Percentiles rank a stretch among this genome's conserved stretches.
These are phyloP conservation scores for Phoeniculus purpureus DNA, from an alignment of 2,797 vertebrate species.

Conservation along the genomic window DNA sequence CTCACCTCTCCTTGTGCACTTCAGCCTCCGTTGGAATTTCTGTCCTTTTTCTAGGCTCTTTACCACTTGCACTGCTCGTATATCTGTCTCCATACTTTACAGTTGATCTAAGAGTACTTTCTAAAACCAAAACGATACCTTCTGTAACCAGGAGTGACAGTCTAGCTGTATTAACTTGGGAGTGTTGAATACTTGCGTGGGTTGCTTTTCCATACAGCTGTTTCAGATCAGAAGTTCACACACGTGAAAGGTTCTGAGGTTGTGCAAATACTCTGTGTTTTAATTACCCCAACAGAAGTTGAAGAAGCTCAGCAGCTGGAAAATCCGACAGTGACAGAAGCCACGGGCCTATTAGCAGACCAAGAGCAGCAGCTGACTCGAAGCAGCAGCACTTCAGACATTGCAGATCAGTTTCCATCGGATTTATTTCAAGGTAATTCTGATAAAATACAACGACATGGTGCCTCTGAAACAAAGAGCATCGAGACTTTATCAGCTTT, in stretches of 20 bases:
- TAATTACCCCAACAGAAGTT: slow-evolving; percentile 81
- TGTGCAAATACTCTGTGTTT: background rate
- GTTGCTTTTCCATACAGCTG: background rate
- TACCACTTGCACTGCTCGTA: background rate
- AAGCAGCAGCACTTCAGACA: slow-evolving; percentile 94
- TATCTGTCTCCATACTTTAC: background rate
- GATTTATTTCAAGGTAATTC: slow-evolving; percentile 85
- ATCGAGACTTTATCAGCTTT: background rate
- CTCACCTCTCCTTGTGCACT: background rate
- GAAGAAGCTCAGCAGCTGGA: slow-evolving; percentile 91
- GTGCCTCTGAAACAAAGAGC: background rate
- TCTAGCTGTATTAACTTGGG: background rate
- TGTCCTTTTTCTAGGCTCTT: background rate
- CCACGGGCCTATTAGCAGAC: slow-evolving; percentile 57
- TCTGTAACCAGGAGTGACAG: background rate
- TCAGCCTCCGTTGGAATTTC: background rate
- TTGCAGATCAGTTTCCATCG: slow-evolving; percentile 84
- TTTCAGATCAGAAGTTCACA: background rate
- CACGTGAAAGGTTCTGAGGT: background rate
- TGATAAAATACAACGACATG: background rate
- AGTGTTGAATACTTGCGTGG: background rate
- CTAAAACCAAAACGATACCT: background rate
- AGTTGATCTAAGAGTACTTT: background rate
- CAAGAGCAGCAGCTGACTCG: slow-evolving; percentile 85
- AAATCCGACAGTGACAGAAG: slow-evolving; percentile 78